A percentile compares a stretch with the other conserved stretches of the same genome.
Conservation (phyloP, 2,797 vertebrate genomes). For the Betta splendens region DNA sequence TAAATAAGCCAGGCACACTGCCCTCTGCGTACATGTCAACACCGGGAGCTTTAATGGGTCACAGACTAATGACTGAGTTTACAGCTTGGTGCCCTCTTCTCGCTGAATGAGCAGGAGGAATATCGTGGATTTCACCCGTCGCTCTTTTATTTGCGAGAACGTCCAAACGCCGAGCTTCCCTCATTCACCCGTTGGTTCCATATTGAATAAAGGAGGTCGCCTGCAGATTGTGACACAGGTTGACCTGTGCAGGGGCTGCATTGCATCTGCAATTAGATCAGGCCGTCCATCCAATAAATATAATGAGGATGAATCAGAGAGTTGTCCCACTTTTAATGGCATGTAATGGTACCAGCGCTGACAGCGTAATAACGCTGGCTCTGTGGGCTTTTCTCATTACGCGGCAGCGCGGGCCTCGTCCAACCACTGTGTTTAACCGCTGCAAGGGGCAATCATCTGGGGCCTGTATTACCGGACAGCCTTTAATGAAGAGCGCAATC, state of each 20-base stretch:
- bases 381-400: conserved; percentile 79
- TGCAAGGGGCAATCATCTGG: conserved; percentile 72
- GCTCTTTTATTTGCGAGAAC: neutral
- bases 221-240: conserved; percentile 41
- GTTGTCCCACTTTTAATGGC: conserved; percentile 77
- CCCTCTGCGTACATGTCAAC: conserved; percentile 73
- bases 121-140: neutral
- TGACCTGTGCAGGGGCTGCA: conserved; percentile 41
- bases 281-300: conserved; percentile 80
- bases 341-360: conserved; percentile 80
- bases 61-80: conserved; percentile 41
- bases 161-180: neutral
- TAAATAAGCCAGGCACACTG: conserved; percentile 60
- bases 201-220: conserved; percentile 11
- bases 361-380: conserved; percentile 80
- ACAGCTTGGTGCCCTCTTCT: conserved; percentile 27
- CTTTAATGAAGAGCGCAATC: conserved; percentile 82
- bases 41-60: conserved; percentile 47
- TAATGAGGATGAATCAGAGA: conserved; percentile 82
- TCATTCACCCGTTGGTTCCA: neutral
- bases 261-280: conserved; percentile 67
- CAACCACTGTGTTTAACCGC: conserved; percentile 76
- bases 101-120: neutral
- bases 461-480: conserved; percentile 70
- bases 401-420: conserved; percentile 48